A percentile compares a stretch with the other conserved stretches of the same genome.
phyloP scores from a whole-genome alignment of 2,797 vertebrate species.

The Gymnoscopelus braueri region DNA sequence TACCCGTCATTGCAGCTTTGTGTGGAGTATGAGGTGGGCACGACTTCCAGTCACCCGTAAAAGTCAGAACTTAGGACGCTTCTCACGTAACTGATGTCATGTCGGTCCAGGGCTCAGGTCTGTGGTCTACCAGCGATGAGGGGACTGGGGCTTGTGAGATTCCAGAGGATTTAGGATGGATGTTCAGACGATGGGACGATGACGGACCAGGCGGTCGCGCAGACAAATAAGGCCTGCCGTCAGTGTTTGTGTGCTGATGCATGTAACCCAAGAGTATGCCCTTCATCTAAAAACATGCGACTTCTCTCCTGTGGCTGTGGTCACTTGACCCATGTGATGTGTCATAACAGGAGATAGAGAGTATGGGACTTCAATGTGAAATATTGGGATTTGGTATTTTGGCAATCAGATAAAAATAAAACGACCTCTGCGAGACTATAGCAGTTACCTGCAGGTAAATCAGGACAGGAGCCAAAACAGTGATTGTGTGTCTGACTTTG shows the following conservation, averaged over 20 bases:
- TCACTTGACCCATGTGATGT: conserved; percentile 23
- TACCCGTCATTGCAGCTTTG: conserved; percentile 45
- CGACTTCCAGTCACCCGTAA: conserved; percentile 53
- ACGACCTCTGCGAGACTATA: background rate
- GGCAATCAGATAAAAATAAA: background rate
- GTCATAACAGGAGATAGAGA: conserved; percentile 5
- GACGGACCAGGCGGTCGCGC: background rate
- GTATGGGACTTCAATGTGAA: background rate
- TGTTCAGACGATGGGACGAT: conserved; percentile 23
- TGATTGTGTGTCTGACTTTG: background rate
- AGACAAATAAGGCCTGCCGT: conserved; percentile 54
- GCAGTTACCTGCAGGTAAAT: background rate
- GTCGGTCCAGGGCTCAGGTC: conserved; percentile 49
- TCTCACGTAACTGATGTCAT: conserved; percentile 48
- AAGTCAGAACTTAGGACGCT: conserved; percentile 26
- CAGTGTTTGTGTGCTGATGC: conserved; percentile 1
- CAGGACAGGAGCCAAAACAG: no score
- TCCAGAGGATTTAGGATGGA: conserved; percentile 42
- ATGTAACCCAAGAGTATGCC: conserved; percentile 37
- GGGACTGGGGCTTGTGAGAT: conserved; percentile 53
- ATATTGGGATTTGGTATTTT: background rate
- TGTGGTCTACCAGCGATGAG: conserved; percentile 30
- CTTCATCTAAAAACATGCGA: conserved; percentile 19
- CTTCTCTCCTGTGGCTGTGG: conserved; percentile 11
- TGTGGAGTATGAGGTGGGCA: conserved; percentile 48